Evolutionary conservation across 2,113 vertebrate species (phyloP), one percentile per base, ranked within the genome.

Genomic region (Scophthalmus maximus): DNA sequence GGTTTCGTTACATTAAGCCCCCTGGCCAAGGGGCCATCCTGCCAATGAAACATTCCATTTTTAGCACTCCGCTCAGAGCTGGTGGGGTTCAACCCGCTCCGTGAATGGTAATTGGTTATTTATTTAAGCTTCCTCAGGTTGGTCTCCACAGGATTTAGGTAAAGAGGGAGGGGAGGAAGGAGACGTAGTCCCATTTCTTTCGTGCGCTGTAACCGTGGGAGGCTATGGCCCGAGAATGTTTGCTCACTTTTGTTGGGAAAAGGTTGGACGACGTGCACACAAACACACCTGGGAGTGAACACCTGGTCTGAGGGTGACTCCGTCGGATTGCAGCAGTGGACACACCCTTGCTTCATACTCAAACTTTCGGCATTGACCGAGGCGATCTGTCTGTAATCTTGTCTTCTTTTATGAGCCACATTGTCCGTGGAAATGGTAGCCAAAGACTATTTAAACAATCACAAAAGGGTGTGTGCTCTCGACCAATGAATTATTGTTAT

Each of bases 1-100:
- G 93, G 91, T 93, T 93, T 91, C 77, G 90, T 94, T 93, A 92
- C 92, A 91, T 92, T 92, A 90, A 91, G 85, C 90, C 88, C 87
- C 86, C 86, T 89, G 90, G 92, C 92, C 85, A 90, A 90, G 79
- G 91, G 90, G 87, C 91, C 88, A 76, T 88, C 84, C 88, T 92
- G 85, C 91, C 89, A 92, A 91, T 90, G 90, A 92, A 89, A 85
- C 83, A 85, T 91, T 91, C 86, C 81, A 87, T 91, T 92, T 93
- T 92, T 92, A 90, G 88, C 86, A 27, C 67, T 74, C 61, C 64
- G 61, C 84, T 90, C 38, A 29, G 77, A 90, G 89, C 83, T 82
- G 82, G 56, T 82, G 73, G 85, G 75, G 87, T 89, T 90, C 84
- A 87, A 77, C 76, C 88, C 42, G 72, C 79, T 73, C 79, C 61